Evolutionary conservation across 2,888 invertebrate genomes (phyloP).

Genomic region (Aleiodes testaceus): DNA sequence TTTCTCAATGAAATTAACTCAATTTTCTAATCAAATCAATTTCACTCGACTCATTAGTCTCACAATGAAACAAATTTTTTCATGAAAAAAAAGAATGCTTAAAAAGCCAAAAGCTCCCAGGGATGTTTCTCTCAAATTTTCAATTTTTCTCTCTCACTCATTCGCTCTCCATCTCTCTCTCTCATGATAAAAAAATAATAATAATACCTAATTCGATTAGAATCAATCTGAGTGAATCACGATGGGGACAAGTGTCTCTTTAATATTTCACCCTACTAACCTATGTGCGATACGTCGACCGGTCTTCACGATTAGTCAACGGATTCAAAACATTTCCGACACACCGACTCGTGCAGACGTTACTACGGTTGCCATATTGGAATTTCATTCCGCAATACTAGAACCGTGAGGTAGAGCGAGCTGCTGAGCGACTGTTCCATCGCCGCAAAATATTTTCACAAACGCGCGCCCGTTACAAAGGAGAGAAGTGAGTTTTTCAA

Average conservation of each 20-base stretch:
- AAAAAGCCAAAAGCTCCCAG: too few species aligned
- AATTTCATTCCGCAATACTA: conserved; percentile 53
- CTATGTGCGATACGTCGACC: conserved; percentile 65
- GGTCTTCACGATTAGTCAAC: conserved; percentile 61
- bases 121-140: conserved; percentile 10
- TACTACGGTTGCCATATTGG: conserved; percentile 59
- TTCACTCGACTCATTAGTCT: too few species aligned
- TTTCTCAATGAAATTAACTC: too few species aligned
- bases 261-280: conserved; percentile 59
- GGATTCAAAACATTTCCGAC: conserved; percentile 57
- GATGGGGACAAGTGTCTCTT: conserved; percentile 30
- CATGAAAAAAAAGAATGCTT: too few species aligned
- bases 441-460: conserved; percentile 39
- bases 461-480: not conserved
- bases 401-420: conserved; percentile 47
- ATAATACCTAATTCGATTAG: not conserved
- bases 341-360: conserved; percentile 58
- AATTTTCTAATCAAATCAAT: too few species aligned
- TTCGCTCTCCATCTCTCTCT: too few species aligned
- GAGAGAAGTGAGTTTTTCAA: not conserved
- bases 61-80: too few species aligned
- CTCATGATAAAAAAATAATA: too few species aligned
- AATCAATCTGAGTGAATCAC: conserved; percentile 15
- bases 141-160: not conserved
- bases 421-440: conserved; percentile 41